phyloP scores from a whole-genome alignment of 1,140 invertebrate species.

The Zaprionus lachaisei region DNA sequence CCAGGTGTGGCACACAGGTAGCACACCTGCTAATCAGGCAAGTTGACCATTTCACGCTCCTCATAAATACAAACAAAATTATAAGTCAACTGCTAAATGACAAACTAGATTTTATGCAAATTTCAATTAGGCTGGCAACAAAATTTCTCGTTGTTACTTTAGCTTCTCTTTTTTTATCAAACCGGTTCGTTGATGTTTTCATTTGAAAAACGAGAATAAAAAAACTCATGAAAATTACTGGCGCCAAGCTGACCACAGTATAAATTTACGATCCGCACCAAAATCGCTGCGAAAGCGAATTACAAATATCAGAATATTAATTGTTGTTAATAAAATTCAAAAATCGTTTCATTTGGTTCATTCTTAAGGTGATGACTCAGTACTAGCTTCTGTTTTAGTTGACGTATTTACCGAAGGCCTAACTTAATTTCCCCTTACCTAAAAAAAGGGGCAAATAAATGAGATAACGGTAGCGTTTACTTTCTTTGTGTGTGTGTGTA shows the following conservation, averaged over 20 bases:
- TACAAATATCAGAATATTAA: slow-evolving; percentile 53
- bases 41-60: slow-evolving; percentile 44
- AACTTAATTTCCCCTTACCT: slow-evolving; percentile 30
- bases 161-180: slow-evolving; percentile 10
- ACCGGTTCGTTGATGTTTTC: slow-evolving; percentile 60
- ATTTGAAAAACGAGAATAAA: slow-evolving; percentile 32
- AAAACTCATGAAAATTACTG: slow-evolving; percentile 22
- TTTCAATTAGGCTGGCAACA: slow-evolving; percentile 32
- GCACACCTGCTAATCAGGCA: slow-evolving; percentile 48
- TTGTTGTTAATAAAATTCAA: slow-evolving; percentile 49
- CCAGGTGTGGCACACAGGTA: background rate
- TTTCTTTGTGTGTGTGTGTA: slow-evolving; percentile 45
- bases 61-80: slow-evolving; percentile 35
- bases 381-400: slow-evolving; percentile 28
- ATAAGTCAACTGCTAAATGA: slow-evolving; percentile 60
- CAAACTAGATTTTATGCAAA: slow-evolving; percentile 68
- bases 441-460: slow-evolving; percentile 35
- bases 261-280: slow-evolving; percentile 13
- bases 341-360: slow-evolving; percentile 26
- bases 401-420: slow-evolving; percentile 48
- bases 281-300: slow-evolving; percentile 40
- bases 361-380: slow-evolving; percentile 50
- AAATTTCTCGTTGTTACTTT: slow-evolving; percentile 27
- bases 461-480: slow-evolving; percentile 57
- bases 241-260: slow-evolving; percentile 18